Evolutionary conservation across 2,113 vertebrate genomes (phyloP), one percentile per base, ranked within the genome.

Genomic region (Lepisosteus oculatus): DNA sequence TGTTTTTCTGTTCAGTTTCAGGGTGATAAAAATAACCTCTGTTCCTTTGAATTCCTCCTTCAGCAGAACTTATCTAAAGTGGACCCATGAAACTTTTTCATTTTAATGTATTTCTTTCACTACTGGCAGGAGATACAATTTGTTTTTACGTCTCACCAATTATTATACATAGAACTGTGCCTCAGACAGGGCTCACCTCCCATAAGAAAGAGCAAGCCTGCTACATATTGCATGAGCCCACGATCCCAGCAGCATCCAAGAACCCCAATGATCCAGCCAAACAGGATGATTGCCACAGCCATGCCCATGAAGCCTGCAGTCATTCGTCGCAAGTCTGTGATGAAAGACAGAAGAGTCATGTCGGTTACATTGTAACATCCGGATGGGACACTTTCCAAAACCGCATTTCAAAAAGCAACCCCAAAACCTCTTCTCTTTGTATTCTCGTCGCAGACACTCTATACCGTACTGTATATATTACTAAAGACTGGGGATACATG

Each of bases 251-350:
- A 98, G 90, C 96, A 97, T 69, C 97, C 97, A 7, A 99, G 93
- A 81, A 98, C 91, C 0, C 97, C 97, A 0, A 98, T 93, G 82
- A 96, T 91, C 97, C 97, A 99, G 17, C 97, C 97, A 0, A 99
- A 99, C 70, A 98, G 92, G 84, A 98, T 98, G 88, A 99, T 97
- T 84, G 97, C 97, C 77, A 98, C 95, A 0, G 97, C 97, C 97
- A 99, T 99, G 81, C 97, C 97, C 96, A 99, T 98, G 87, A 99
- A 99, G 43, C 96, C 97, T 0, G 96, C 97, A 0, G 97, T 99
- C 97, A 99, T 99, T 78, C 97, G 90, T 80, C 97, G 92, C 85
- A 99, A 86, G 84, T 98, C 97, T 99, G 87, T 67, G 78, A 72
- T 0, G 65, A 41, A 79, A 77, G 0, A 61, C 62, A 68, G 61